Base-by-base conservation (phyloP, 53 echinoderm and acorn worm species). In the Temnopleurus reevesii region DNA sequence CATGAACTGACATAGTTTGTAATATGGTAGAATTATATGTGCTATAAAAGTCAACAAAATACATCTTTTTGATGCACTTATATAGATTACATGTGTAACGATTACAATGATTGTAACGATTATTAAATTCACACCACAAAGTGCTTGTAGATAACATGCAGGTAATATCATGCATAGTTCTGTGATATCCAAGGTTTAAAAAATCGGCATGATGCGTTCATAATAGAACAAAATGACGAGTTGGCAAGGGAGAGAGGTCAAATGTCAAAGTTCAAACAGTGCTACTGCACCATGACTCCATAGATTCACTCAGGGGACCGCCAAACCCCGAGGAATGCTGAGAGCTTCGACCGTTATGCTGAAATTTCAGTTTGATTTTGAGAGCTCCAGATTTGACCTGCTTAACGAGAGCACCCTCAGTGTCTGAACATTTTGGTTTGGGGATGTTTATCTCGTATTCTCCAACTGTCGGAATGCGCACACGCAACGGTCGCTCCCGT, bases 391-490 rank as follows among this genome's bases (percentile, higher is more conserved):
- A 64, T 54, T n/a, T 87, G 28, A 87, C 53, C 54, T 66, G 29
- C 51, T 87, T 87, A 33, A 53, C 88, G 18, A 87, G 88, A 3
- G 53, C 88, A 7, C 88, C 88, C 88, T 87, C 88, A 7, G 0
- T 46, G 13, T 71, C 88, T 13, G 21, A 64, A 6, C 17, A 27
- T 71, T 66, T 87, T n/a, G 64, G 88, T 54, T 66, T 87, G 2
- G 35, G 88, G 13, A 17, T 8, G 27, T 33, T 66, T 24, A 86
- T 43, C 34, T 45, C 46, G 61, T 86, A 86, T 3, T 86, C 86
- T 25, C 59, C 86, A 4, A 49, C 71, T 49, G 12, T 33, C 19
- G 88, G 88, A 27, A 27, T 53, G 12, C 88, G 88, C 71, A 47
- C 27, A 10, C 88, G 88, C 15, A 19, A 46, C 5, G 88, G 51